Evolutionary conservation across 1,140 invertebrate species (phyloP).

Genomic region (Dufourea novaeangliae): DNA sequence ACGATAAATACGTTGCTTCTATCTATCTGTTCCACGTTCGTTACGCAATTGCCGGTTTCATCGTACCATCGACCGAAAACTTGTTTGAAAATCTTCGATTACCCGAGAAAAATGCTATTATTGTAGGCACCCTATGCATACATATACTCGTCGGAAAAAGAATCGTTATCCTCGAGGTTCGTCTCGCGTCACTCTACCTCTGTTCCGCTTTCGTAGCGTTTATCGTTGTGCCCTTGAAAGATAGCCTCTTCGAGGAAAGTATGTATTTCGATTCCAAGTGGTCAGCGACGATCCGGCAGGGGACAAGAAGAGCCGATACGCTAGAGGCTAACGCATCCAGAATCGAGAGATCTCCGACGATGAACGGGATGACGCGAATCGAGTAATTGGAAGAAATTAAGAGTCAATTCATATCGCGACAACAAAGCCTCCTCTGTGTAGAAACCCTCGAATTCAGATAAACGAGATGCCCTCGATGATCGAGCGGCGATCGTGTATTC

Average conservation of each 20-base stretch:
- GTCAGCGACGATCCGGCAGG: too few relatives aligned
- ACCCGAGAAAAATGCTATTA: too few relatives aligned
- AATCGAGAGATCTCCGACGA: neutral
- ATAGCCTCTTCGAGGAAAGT: neutral
- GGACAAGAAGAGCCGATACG: neutral
- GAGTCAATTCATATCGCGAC: constrained; percentile 55
- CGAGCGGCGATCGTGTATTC: neutral
- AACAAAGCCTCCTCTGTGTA: constrained; percentile 52
- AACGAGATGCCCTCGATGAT: constrained; percentile 13
- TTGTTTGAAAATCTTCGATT: too few relatives aligned
- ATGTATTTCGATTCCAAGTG: neutral
- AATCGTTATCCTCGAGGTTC: neutral
- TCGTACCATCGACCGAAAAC: too few relatives aligned
- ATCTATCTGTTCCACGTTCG: too few relatives aligned
- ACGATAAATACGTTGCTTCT: too few relatives aligned
- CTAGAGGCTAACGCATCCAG: neutral
- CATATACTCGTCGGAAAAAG: too few relatives aligned
- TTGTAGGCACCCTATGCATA: too few relatives aligned
- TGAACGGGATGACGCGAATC: neutral
- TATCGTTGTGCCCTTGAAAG: neutral
- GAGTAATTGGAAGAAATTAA: constrained; percentile 56
- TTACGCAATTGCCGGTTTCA: too few relatives aligned
- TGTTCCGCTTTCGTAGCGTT: neutral
- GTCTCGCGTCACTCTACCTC: neutral
- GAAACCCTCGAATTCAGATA: constrained; percentile 57